Evolutionary conservation across 2,888 invertebrate species (phyloP).

Genomic region (Andrena dorsata): DNA sequence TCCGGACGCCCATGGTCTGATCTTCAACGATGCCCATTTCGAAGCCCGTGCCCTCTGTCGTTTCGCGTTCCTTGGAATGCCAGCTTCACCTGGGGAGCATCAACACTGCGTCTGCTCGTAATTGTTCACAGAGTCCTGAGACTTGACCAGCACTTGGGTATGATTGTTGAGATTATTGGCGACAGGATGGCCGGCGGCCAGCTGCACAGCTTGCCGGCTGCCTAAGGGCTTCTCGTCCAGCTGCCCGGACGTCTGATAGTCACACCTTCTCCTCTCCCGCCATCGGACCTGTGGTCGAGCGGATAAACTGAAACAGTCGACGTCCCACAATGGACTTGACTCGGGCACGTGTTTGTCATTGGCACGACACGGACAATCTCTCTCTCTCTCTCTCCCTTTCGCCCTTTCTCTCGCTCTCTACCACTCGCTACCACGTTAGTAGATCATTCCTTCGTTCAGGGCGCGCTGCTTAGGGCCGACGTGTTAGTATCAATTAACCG

Average conservation of each 20-base stretch:
- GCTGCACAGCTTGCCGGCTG: conserved; percentile 55
- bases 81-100: conserved; percentile 49
- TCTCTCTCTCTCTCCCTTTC: conserved; percentile 3
- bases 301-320: conserved; percentile 90
- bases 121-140: conserved; percentile 67
- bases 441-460: background rate
- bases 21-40: background rate
- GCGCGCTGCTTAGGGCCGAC: background rate
- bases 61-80: background rate
- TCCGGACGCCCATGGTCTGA: background rate
- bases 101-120: conserved; percentile 79
- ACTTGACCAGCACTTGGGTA: conserved; percentile 67
- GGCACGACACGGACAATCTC: conserved; percentile 80
- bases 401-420: background rate
- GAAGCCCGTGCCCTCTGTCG: background rate
- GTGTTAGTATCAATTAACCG: conserved; percentile 43
- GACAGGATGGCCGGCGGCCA: conserved; percentile 52
- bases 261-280: conserved; percentile 93
- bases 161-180: conserved; percentile 67
- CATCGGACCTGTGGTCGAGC: conserved; percentile 89
- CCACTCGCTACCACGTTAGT: conserved; percentile 11
- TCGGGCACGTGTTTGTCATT: conserved; percentile 79
- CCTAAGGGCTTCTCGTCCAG: conserved; percentile 53
- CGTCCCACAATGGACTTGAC: conserved; percentile 82
- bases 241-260: conserved; percentile 86